A percentile compares a stretch with the other conserved stretches of the same genome.
Evolutionary conservation across 1,140 invertebrate genomes (phyloP).

Genomic region (Chrysopa pallens): DNA sequence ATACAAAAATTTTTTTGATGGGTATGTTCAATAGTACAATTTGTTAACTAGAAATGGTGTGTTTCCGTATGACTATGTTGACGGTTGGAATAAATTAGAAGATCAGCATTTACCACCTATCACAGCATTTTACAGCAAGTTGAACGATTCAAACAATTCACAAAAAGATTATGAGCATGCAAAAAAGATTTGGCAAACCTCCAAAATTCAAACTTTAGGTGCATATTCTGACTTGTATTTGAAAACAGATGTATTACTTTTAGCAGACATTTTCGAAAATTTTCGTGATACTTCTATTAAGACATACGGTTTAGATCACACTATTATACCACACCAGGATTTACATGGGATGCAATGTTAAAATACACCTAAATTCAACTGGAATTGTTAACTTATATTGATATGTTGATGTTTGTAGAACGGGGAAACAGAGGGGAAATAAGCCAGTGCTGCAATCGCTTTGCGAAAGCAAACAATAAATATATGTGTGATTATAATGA

Average conservation of each 20-base stretch:
- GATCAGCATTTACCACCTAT: conserved; percentile 8
- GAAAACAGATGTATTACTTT: conserved; percentile 15
- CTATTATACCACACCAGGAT: conserved; percentile 15
- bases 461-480: conserved; percentile 22
- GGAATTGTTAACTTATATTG: background rate
- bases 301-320: conserved; percentile 12
- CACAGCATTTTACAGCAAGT: conserved; percentile 13
- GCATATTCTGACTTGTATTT: conserved; percentile 22
- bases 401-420: background rate
- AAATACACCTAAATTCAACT: conserved; percentile 12
- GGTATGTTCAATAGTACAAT: conserved; percentile 6
- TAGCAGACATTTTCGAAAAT: conserved; percentile 24
- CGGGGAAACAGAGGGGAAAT: background rate
- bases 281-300: conserved; percentile 14
- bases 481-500: conserved; percentile 13
- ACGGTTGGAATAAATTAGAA: conserved; percentile 11
- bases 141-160: conserved; percentile 9
- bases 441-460: conserved; percentile 1
- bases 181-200: conserved; percentile 18
- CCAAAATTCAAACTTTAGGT: conserved; percentile 14
- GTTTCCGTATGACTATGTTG: conserved; percentile 15
- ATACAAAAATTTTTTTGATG: conserved; percentile 5
- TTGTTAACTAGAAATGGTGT: conserved; percentile 9
- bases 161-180: conserved; percentile 19
- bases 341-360: conserved; percentile 22